These are phyloP conservation scores for Nettapus auritus DNA, from an alignment of 2,113 vertebrate genomes.

Conservation along the genomic window DNA sequence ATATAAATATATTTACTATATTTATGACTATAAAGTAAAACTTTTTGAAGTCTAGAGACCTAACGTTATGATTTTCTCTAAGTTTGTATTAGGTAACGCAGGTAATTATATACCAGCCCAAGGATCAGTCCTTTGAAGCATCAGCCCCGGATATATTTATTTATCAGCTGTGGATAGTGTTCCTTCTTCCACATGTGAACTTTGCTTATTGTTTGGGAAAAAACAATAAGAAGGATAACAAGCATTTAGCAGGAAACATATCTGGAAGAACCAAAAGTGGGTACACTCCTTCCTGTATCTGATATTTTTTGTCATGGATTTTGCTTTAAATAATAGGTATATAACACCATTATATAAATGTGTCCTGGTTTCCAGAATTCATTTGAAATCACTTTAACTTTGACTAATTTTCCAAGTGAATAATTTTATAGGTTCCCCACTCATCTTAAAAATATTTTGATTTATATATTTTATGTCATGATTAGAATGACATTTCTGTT, in stretches of 20 bases:
- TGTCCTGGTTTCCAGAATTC: not conserved
- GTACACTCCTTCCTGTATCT: not conserved
- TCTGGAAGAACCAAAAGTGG: not conserved
- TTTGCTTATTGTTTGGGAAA: not conserved
- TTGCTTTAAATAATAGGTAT: not conserved
- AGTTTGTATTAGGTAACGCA: not conserved
- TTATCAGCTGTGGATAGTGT: not conserved
- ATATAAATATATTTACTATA: not conserved
- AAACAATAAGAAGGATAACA: not conserved
- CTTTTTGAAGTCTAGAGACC: too few relatives aligned
- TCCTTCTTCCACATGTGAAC: not conserved
- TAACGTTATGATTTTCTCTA: too few relatives aligned
- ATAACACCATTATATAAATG: not conserved
- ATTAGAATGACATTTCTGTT: not conserved
- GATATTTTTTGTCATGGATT: not conserved
- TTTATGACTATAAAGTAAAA: too few relatives aligned
- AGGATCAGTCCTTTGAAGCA: not conserved
- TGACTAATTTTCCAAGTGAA: not conserved
- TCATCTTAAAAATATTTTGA: not conserved
- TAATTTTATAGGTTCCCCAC: not conserved
- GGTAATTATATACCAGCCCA: not conserved
- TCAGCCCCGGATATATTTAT: not conserved
- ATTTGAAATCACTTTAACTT: not conserved
- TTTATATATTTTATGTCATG: not conserved
- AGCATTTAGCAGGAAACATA: not conserved